These are phyloP conservation scores for Hirtodrosophila duncani DNA, from an alignment of 2,888 invertebrate genomes.

Conservation along the genomic window DNA sequence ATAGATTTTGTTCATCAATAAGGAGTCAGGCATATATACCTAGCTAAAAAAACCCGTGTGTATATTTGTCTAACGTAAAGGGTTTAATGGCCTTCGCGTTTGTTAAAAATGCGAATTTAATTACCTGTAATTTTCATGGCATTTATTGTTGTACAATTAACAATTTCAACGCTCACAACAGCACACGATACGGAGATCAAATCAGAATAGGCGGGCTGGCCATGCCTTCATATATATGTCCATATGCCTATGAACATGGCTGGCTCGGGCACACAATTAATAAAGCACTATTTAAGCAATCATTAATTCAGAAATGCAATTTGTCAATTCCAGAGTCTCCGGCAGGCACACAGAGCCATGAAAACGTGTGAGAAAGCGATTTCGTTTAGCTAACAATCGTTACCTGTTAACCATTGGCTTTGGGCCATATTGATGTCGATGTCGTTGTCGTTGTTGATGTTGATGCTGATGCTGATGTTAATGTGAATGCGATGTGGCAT, in stretches of 20 bases:
- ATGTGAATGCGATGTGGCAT: no score
- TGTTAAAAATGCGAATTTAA: slow-evolving; percentile 60
- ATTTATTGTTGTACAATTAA: no score
- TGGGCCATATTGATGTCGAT: no score
- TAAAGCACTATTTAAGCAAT: slow-evolving; percentile 67
- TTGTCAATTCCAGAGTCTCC: slow-evolving; percentile 49
- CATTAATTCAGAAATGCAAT: slow-evolving; percentile 67
- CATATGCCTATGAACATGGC: no score
- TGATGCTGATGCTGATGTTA: no score
- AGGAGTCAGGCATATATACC: no score
- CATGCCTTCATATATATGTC: no score
- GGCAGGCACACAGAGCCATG: slow-evolving; percentile 10
- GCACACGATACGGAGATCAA: no score
- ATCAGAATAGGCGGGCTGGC: no score
- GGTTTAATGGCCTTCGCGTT: not conserved
- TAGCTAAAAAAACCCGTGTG: not conserved
- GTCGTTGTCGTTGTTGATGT: no score
- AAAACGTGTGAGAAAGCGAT: slow-evolving; percentile 65
- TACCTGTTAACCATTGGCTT: slow-evolving; percentile 28
- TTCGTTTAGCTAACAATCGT: slow-evolving; percentile 42
- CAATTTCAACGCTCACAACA: slow-evolving; percentile 55
- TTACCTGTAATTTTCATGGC: slow-evolving; percentile 52
- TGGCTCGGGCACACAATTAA: slow-evolving; percentile 51
- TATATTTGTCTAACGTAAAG: no score
- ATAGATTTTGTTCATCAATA: no score